Percentiles rank a stretch among this genome's conserved stretches.
phyloP scores from a whole-genome alignment of 2,888 invertebrate genomes.

The Sisyra nigra region DNA sequence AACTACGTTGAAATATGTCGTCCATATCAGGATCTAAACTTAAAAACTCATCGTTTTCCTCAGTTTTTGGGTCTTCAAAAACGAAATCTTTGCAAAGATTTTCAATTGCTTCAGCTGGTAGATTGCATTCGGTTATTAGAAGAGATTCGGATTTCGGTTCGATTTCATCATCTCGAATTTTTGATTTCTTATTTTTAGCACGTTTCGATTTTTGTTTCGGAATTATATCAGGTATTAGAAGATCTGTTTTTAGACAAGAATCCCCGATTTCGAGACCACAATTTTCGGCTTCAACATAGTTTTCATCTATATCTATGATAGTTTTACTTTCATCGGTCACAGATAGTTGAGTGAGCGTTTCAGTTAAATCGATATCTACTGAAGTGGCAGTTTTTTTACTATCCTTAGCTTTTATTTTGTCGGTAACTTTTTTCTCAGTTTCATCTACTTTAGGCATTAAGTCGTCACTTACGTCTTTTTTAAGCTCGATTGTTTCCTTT shows the following conservation, averaged over 20 bases:
- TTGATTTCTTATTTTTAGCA: background rate
- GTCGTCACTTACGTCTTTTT: too few species aligned
- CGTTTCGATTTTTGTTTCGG: background rate
- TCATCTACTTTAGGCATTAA: background rate
- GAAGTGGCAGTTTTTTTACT: background rate
- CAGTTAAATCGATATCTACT: background rate
- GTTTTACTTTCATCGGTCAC: background rate
- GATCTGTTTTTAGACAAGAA: background rate
- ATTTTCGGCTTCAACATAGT: constrained; percentile 5
- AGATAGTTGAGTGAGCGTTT: background rate
- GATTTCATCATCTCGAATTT: background rate
- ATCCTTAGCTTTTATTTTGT: background rate
- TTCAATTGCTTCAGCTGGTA: background rate
- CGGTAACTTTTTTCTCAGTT: background rate
- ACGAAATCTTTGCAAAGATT: background rate
- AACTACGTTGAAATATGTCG: background rate
- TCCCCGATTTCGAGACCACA: constrained; percentile 1
- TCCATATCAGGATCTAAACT: constrained; percentile 6
- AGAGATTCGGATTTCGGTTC: too few species aligned
- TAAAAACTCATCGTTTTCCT: constrained; percentile 7
- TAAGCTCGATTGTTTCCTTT: too few species aligned
- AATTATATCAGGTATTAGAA: too few species aligned
- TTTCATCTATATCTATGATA: constrained; percentile 1
- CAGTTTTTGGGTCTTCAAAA: background rate
- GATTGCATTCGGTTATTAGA: too few species aligned